Evolutionary conservation across 2,888 invertebrate genomes (phyloP).

Genomic region (Drosophila fulvimacula): DNA sequence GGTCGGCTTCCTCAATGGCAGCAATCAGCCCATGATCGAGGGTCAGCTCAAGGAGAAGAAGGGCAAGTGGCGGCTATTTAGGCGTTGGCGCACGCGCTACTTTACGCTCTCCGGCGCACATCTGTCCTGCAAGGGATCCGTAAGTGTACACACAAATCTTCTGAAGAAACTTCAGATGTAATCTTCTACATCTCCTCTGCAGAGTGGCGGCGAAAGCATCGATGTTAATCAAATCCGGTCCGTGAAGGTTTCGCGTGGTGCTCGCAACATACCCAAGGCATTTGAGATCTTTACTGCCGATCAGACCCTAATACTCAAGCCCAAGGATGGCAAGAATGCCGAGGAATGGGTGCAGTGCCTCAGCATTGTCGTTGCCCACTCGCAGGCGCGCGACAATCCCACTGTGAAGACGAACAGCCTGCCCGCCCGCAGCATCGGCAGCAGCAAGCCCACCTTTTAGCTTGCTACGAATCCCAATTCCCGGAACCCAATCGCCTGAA

Average conservation of each 20-base stretch:
- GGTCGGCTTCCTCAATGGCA: constrained; percentile 91
- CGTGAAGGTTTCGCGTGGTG: constrained; percentile 96
- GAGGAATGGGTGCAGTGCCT: constrained; percentile 98
- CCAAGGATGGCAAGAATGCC: constrained; percentile 96
- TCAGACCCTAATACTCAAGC: constrained; percentile 96
- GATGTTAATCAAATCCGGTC: constrained; percentile 97
- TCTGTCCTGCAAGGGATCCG: constrained; percentile 93
- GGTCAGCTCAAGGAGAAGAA: constrained; percentile 96
- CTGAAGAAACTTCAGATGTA: fast-evolving
- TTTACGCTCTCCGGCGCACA: constrained; percentile 97
- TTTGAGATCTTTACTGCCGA: constrained; percentile 98
- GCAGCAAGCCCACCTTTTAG: constrained; percentile 83
- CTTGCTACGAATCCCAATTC: constrained; percentile 26
- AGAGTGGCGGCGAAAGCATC: constrained; percentile 94
- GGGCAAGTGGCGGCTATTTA: constrained; percentile 95
- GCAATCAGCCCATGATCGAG: constrained; percentile 94
- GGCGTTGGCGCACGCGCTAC: constrained; percentile 96
- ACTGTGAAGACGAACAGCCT: constrained; percentile 85
- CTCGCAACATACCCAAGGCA: constrained; percentile 96
- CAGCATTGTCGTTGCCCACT: constrained; percentile 95
- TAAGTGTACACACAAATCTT: constrained; percentile 84
- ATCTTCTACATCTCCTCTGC: not conserved
- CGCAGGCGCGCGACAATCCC: constrained; percentile 85
- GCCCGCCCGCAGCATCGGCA: constrained; percentile 84
- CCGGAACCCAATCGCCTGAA: constrained; percentile 23